A percentile compares a stretch with the other conserved stretches of the same genome.
Evolutionary conservation across 2,888 invertebrate species (phyloP).

Genomic region (Portevinia maculata): DNA sequence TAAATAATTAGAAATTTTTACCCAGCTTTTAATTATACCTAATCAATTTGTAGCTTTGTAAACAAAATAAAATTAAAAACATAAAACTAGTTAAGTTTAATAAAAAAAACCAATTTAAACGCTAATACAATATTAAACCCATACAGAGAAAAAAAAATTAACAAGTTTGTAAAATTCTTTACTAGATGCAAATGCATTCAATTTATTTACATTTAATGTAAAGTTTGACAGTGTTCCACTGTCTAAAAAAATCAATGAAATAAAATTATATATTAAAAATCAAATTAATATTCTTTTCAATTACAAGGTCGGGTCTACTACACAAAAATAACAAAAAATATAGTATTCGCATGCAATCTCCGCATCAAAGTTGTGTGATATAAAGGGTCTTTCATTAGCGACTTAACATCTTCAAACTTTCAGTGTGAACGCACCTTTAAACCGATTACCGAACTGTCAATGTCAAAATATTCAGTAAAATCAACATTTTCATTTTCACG

Average conservation of each 20-base stretch:
- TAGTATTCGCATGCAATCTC: too few relatives aligned
- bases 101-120: constrained; percentile 56
- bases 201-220: constrained; percentile 74
- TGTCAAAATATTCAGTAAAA: too few relatives aligned
- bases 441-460: too few relatives aligned
- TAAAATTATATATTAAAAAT: constrained; percentile 56
- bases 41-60: constrained; percentile 71
- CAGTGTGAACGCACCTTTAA: too few relatives aligned
- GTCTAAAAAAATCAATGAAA: constrained; percentile 54
- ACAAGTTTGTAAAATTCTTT: constrained; percentile 66
- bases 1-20: constrained; percentile 65
- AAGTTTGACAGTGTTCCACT: constrained; percentile 56
- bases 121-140: constrained; percentile 44
- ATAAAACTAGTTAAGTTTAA: constrained; percentile 67
- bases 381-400: too few relatives aligned
- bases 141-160: constrained; percentile 15
- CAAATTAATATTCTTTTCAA: not conserved
- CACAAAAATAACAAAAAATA: too few relatives aligned
- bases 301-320: too few relatives aligned
- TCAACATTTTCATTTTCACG: too few relatives aligned
- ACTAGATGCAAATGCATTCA: constrained; percentile 69
- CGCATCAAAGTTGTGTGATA: too few relatives aligned
- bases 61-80: constrained; percentile 21
- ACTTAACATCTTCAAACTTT: too few relatives aligned
- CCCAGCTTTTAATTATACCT: constrained; percentile 68